phyloP scores from a whole-genome alignment of 2,888 invertebrate species.

The Hirtodrosophila trivittata region DNA sequence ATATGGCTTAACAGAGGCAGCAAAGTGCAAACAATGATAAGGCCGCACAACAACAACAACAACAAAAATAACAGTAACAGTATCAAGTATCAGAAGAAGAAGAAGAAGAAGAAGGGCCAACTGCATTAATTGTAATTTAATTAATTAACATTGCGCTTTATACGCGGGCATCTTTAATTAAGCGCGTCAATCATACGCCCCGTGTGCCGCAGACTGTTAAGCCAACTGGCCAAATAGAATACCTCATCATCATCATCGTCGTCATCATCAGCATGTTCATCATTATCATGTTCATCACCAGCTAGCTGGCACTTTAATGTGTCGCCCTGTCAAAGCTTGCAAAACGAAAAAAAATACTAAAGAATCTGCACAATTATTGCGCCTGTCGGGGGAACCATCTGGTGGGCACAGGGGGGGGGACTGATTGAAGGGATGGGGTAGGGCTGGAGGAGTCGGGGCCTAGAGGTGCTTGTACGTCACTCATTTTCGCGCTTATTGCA shows the following conservation, averaged over 20 bases:
- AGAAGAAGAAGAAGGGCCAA: slow-evolving; percentile 5
- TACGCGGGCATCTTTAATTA: slow-evolving; percentile 56
- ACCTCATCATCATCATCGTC: slow-evolving; percentile 9
- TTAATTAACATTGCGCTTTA: slow-evolving; percentile 59
- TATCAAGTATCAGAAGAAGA: not conserved
- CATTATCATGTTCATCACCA: slow-evolving; percentile 11
- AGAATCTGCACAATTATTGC: slow-evolving; percentile 71
- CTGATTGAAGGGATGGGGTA: not conserved
- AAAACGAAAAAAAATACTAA: slow-evolving; percentile 19
- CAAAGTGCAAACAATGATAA: slow-evolving; percentile 32
- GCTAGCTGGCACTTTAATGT: slow-evolving; percentile 65
- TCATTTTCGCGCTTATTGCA: slow-evolving; percentile 67
- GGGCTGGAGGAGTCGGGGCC: not conserved
- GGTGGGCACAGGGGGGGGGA: not conserved
- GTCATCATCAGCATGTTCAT: slow-evolving; percentile 8
- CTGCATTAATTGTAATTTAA: slow-evolving; percentile 74
- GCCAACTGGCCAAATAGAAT: slow-evolving; percentile 34
- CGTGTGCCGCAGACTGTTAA: slow-evolving; percentile 30
- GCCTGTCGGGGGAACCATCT: slow-evolving; percentile 52
- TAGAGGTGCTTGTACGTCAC: slow-evolving; percentile 51
- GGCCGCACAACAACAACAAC: slow-evolving; percentile 20
- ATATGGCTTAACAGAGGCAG: not conserved
- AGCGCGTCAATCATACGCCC: slow-evolving; percentile 70
- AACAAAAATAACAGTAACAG: slow-evolving; percentile 19
- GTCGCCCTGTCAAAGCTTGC: slow-evolving; percentile 70